phyloP scores from a whole-genome alignment of 2,888 invertebrate species.

The Malachius bipustulatus region DNA sequence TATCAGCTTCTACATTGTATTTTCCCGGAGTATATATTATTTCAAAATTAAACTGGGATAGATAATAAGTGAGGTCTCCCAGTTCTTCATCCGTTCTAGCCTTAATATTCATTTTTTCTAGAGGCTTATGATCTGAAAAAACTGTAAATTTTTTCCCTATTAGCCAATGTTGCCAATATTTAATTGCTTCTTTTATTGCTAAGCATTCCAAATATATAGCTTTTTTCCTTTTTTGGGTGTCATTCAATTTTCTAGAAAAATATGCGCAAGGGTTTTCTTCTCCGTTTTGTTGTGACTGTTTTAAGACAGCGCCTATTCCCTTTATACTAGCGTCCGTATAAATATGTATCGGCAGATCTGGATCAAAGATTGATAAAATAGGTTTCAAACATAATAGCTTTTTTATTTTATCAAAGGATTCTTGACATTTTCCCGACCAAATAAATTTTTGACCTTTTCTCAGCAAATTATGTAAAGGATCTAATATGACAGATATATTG shows the following conservation, averaged over 20 bases:
- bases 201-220: too few species aligned
- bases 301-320: conserved; percentile 21
- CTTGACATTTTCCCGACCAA: conserved; percentile 18
- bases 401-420: conserved; percentile 8
- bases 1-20: conserved; percentile 17
- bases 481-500: too few species aligned
- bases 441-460: too few species aligned
- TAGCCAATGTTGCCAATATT: conserved; percentile 21
- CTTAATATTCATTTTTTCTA: conserved; percentile 10
- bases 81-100: conserved; percentile 12
- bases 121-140: conserved; percentile 23
- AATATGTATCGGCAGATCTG: conserved; percentile 16
- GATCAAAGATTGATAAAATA: conserved; percentile 19
- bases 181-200: conserved; percentile 20
- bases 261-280: conserved; percentile 13
- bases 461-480: too few species aligned
- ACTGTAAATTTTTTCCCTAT: conserved; percentile 19
- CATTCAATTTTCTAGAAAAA: too few species aligned
- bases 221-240: too few species aligned
- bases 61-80: too few species aligned
- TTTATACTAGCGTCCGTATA: conserved; percentile 20
- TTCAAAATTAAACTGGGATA: conserved; percentile 12
- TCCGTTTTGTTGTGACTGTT: conserved; percentile 14
- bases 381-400: conserved; percentile 17
- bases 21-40: conserved; percentile 16